Conservation (phyloP, 2,888 invertebrate species). For the Lasioglossum figueresi region DNA sequence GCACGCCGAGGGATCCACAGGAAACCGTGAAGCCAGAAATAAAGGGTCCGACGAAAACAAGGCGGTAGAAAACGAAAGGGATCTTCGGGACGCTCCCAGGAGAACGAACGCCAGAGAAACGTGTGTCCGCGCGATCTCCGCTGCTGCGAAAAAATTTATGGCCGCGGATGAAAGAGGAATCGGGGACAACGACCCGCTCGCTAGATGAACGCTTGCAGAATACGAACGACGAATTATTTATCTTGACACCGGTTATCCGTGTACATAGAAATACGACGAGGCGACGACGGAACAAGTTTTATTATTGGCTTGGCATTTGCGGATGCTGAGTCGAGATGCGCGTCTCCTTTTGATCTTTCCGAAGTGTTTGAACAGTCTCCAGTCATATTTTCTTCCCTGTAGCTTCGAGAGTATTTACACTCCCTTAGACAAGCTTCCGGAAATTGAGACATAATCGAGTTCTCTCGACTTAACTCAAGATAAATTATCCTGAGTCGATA, state of each 20-base stretch:
- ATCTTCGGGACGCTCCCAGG: slow-evolving; percentile 28
- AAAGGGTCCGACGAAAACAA: slow-evolving; percentile 24
- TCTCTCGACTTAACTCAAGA: background rate
- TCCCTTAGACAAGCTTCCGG: background rate
- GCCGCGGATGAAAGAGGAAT: background rate
- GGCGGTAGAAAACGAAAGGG: slow-evolving; percentile 14
- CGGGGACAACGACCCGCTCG: background rate
- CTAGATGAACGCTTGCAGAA: slow-evolving; percentile 31
- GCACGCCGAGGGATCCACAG: slow-evolving; percentile 14
- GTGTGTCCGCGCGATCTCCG: slow-evolving; percentile 38
- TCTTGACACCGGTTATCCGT: slow-evolving; percentile 13
- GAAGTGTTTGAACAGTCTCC: background rate
- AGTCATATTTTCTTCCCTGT: background rate
- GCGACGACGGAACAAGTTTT: background rate
- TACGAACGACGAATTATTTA: slow-evolving; percentile 37
- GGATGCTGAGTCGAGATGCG: background rate
- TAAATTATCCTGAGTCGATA: background rate
- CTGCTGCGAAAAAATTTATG: slow-evolving; percentile 47
- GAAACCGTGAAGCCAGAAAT: background rate
- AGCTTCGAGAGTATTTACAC: background rate
- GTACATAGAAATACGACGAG: slow-evolving; percentile 8
- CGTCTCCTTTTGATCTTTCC: background rate
- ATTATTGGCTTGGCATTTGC: background rate
- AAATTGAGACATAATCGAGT: background rate
- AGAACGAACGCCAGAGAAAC: background rate